These are phyloP conservation scores for Sialia sialis DNA, from an alignment of 2,113 vertebrate species.

Conservation along the genomic window DNA sequence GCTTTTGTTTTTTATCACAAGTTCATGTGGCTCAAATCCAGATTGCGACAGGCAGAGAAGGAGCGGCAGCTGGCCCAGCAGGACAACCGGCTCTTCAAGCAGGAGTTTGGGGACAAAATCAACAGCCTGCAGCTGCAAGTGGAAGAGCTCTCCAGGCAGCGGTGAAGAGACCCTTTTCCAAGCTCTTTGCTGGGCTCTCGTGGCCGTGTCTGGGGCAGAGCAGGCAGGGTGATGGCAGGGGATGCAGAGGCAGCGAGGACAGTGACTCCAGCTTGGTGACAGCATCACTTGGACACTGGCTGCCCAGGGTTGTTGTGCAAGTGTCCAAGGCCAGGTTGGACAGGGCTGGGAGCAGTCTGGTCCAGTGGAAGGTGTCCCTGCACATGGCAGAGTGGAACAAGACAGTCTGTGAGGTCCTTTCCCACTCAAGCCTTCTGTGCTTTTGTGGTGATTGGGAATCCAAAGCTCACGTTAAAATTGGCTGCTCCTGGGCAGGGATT, in stretches of 20 bases:
- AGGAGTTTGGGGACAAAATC: constrained; percentile 98
- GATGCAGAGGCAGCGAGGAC: not conserved
- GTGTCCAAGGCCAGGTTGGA: not conserved
- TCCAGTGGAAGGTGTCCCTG: not conserved
- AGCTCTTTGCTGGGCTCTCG: not conserved
- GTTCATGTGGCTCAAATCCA: constrained; percentile 92
- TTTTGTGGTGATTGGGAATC: not conserved
- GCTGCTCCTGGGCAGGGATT: not conserved
- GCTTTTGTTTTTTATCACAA: constrained; percentile 88
- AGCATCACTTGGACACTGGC: not conserved
- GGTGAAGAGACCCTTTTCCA: constrained; percentile 74
- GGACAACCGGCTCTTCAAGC: constrained; percentile 96
- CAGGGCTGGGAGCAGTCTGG: not conserved
- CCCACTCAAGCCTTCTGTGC: not conserved
- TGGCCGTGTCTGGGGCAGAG: not conserved
- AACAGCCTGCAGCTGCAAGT: constrained; percentile 90
- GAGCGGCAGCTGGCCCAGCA: constrained; percentile 83
- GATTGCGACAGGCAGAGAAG: constrained; percentile 89
- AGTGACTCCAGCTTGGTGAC: not conserved
- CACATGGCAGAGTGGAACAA: not conserved
- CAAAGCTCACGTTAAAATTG: not conserved
- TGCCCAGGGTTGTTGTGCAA: not conserved
- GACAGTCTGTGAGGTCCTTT: not conserved
- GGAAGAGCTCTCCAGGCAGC: constrained; percentile 85
- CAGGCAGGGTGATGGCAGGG: not conserved